These are phyloP conservation scores for Nycticebus coucang DNA, from an alignment of 2,113 vertebrate genomes.

Conservation along the genomic window DNA sequence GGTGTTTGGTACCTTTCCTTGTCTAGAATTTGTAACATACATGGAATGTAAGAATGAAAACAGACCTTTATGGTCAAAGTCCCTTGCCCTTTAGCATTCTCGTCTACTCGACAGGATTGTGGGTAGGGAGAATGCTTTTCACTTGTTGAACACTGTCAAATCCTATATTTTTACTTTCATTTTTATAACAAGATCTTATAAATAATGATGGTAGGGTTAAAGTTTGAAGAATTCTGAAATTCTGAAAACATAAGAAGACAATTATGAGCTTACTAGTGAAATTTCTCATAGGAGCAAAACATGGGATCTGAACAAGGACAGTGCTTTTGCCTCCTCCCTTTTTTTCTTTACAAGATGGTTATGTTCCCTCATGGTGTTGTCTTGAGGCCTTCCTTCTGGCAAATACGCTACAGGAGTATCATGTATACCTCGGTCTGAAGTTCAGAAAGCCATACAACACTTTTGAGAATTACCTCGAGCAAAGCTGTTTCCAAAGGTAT, in stretches of 20 bases:
- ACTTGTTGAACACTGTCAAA: neutral
- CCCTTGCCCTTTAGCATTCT: neutral
- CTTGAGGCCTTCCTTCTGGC: neutral
- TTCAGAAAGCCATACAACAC: neutral
- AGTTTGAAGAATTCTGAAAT: neutral
- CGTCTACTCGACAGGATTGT: neutral
- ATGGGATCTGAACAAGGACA: neutral
- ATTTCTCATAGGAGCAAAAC: neutral
- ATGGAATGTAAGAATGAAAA: neutral
- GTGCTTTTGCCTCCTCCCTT: neutral
- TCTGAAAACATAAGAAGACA: neutral
- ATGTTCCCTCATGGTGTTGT: neutral
- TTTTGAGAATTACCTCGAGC: neutral
- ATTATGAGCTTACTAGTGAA: neutral
- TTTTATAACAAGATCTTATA: neutral
- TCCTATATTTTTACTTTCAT: neutral
- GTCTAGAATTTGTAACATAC: neutral
- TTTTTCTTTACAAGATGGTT: neutral
- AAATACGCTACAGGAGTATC: neutral
- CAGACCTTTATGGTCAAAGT: neutral
- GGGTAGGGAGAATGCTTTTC: neutral
- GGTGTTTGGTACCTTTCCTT: neutral
- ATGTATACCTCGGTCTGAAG: neutral
- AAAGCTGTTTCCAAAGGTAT: neutral
- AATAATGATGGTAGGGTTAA: neutral